phyloP scores from a whole-genome alignment of 1,140 invertebrate genomes.

The Bathynomus jamesi region DNA sequence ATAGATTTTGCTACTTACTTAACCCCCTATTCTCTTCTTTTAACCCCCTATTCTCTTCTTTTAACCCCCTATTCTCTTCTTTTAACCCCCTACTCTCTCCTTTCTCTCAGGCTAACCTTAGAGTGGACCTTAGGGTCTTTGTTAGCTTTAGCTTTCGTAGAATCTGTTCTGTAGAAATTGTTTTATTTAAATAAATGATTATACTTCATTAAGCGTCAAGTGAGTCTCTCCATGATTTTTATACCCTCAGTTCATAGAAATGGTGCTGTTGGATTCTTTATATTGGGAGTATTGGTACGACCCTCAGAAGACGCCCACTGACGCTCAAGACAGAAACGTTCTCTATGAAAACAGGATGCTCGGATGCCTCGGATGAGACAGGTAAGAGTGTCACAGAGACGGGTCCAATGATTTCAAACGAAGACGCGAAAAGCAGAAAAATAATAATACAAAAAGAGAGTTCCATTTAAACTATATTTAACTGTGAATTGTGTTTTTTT shows the following conservation, averaged over 20 bases:
- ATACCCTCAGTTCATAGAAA: constrained; percentile 49
- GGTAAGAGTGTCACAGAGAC: constrained; percentile 36
- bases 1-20: too few species aligned
- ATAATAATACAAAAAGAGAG: constrained; percentile 1
- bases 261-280: constrained; percentile 50
- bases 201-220: not conserved
- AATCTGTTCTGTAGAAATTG: constrained; percentile 3
- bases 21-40: too few species aligned
- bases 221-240: not conserved
- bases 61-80: too few species aligned
- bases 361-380: constrained; percentile 57
- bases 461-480: not conserved
- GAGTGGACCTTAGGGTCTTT: too few species aligned
- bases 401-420: not conserved
- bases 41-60: too few species aligned
- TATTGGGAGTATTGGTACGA: constrained; percentile 58
- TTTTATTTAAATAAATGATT: not conserved
- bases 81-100: too few species aligned
- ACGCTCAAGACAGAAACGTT: constrained; percentile 48
- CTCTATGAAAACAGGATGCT: constrained; percentile 58
- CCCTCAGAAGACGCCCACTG: constrained; percentile 40
- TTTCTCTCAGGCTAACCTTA: too few species aligned
- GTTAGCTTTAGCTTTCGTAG: too few species aligned
- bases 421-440: not conserved
- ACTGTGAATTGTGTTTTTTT: too few species aligned